Evolutionary conservation across 2,797 vertebrate genomes (phyloP).

Genomic region (Selene dorsalis): DNA sequence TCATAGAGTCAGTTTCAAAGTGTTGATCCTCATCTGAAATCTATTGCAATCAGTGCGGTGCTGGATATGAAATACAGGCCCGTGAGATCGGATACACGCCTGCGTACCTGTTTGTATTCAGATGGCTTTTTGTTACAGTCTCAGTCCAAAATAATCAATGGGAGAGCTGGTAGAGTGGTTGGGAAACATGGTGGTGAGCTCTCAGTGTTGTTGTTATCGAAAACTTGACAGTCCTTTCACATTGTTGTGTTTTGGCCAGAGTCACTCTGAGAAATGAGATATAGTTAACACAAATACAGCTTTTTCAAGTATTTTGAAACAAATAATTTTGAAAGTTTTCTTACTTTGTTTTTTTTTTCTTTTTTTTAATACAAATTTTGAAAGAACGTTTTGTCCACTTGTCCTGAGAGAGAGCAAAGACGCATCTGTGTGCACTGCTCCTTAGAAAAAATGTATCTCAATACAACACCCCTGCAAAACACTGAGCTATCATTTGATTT

Average conservation of each 20-base stretch:
- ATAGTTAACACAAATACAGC: background rate
- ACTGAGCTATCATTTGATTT: background rate
- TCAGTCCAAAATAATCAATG: slow-evolving; percentile 69
- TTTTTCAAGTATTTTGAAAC: background rate
- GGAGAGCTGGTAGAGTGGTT: slow-evolving; percentile 47
- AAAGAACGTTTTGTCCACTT: background rate
- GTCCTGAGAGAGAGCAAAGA: background rate
- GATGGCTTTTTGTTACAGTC: slow-evolving; percentile 65
- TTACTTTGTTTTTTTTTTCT: background rate
- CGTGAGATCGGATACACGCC: slow-evolving; percentile 60
- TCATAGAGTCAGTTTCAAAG: slow-evolving; percentile 90
- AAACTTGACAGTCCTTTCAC: background rate
- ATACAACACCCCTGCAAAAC: background rate
- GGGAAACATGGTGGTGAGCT: slow-evolving; percentile 49
- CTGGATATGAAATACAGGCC: slow-evolving; percentile 69
- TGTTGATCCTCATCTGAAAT: slow-evolving; percentile 89
- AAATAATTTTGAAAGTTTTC: background rate
- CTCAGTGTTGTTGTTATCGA: slow-evolving; percentile 8
- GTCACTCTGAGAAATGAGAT: background rate
- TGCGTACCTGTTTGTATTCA: slow-evolving; percentile 49
- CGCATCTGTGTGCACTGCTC: background rate
- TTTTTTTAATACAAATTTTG: background rate
- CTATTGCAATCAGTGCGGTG: slow-evolving; percentile 85
- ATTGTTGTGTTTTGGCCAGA: background rate
- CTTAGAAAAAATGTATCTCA: background rate